A percentile compares a stretch with the other conserved stretches of the same genome.
Evolutionary conservation across 2,113 vertebrate genomes (phyloP).

Genomic region (Forbesichthys papilliferus): DNA sequence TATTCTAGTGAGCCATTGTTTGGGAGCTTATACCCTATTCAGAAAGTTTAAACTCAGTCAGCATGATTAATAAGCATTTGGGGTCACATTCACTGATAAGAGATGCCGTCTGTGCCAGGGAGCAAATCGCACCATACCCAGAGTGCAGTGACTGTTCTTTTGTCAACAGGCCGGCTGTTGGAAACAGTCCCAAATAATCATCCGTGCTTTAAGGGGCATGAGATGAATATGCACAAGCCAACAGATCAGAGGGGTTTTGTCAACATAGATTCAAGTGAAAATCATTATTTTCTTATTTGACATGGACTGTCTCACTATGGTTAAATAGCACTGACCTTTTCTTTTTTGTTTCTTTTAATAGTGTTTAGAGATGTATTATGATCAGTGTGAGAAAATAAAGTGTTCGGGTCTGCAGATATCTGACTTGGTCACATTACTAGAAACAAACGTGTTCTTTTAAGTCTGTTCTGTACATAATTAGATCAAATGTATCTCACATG

Average conservation of each 20-base stretch:
- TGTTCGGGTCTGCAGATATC: no score
- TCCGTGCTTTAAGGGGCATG: conserved; percentile 21
- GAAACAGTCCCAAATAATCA: conserved; percentile 32
- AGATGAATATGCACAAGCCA: conserved; percentile 20
- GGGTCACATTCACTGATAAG: conserved; percentile 25
- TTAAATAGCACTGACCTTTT: no score
- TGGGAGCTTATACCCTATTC: not conserved
- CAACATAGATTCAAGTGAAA: not conserved
- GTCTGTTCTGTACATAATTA: no score
- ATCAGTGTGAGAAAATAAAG: no score
- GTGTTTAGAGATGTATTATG: no score
- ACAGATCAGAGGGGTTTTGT: conserved; percentile 6
- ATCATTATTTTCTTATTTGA: not conserved
- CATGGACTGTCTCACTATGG: no score
- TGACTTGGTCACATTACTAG: no score
- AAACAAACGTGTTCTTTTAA: no score
- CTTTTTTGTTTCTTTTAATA: no score
- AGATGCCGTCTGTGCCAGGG: conserved; percentile 8
- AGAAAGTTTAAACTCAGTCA: conserved; percentile 18
- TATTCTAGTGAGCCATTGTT: no score
- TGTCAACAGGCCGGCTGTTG: conserved; percentile 28
- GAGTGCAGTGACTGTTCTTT: conserved; percentile 23
- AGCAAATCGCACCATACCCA: conserved; percentile 8
- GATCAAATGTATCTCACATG: no score
- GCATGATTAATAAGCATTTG: not conserved